These are phyloP conservation scores for Protomyctophum bolini DNA, from an alignment of 2,113 vertebrate species.

Conservation along the genomic window DNA sequence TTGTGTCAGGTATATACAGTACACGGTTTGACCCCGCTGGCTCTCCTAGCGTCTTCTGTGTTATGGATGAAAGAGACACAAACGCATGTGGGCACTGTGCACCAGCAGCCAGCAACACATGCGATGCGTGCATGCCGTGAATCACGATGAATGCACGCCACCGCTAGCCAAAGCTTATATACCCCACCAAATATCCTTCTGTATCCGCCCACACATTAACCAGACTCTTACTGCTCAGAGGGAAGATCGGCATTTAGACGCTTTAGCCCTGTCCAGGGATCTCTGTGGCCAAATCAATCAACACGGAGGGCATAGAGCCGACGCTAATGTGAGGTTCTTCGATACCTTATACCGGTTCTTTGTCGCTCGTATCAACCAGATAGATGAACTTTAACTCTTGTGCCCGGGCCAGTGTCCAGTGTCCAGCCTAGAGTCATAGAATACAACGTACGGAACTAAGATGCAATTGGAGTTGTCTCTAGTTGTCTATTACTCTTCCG, in stretches of 20 bases:
- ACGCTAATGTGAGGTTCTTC: slow-evolving; percentile 29
- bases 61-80: too few species aligned
- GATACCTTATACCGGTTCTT: slow-evolving; percentile 25
- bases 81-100: too few species aligned
- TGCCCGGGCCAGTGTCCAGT: slow-evolving; percentile 12
- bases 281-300: slow-evolving; percentile 33
- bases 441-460: background rate
- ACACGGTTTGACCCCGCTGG: too few species aligned
- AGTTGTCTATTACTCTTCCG: background rate
- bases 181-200: background rate
- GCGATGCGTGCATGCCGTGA: too few species aligned
- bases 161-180: background rate
- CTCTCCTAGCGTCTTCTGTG: too few species aligned
- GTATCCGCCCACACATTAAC: slow-evolving; percentile 8
- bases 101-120: too few species aligned
- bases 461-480: slow-evolving; percentile 9
- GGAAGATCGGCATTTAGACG: background rate
- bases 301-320: slow-evolving; percentile 3
- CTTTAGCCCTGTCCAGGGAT: slow-evolving; percentile 13
- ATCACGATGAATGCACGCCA: too few species aligned
- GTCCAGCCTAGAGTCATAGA: slow-evolving; percentile 3
- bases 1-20: too few species aligned
- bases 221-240: slow-evolving; percentile 1
- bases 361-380: slow-evolving; percentile 7
- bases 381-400: slow-evolving; percentile 20